phyloP scores from a whole-genome alignment of 2,888 invertebrate species.

The Polymixis flavicincta region DNA sequence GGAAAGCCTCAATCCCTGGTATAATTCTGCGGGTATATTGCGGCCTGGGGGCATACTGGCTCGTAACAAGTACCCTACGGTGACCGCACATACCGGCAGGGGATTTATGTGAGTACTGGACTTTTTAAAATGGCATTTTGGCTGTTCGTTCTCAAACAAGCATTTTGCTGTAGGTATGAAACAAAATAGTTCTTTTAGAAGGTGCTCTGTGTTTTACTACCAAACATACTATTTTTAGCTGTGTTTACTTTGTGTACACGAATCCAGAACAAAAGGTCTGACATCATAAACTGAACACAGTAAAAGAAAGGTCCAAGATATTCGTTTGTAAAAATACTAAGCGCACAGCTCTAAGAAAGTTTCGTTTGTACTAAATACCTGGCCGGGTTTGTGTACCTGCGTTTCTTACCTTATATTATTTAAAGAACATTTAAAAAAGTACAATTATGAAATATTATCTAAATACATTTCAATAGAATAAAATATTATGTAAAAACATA shows the following conservation, averaged over 20 bases:
- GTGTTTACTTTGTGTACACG: neutral
- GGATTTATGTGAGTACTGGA: neutral
- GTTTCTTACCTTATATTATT: neutral
- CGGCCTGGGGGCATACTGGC: neutral
- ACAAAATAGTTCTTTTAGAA: neutral
- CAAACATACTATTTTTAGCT: neutral
- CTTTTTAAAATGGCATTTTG: neutral
- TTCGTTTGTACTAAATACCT: neutral
- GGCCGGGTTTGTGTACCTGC: neutral
- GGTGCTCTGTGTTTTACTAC: neutral
- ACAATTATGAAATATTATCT: neutral
- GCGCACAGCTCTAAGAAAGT: neutral
- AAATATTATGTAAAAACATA: neutral
- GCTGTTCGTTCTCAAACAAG: neutral
- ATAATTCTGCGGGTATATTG: neutral
- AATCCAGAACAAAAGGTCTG: neutral
- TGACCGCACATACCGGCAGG: neutral
- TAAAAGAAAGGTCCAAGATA: neutral
- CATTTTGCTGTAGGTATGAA: neutral
- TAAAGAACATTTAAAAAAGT: neutral
- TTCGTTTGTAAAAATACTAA: neutral
- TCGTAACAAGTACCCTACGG: slow-evolving; percentile 4
- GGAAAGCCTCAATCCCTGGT: neutral
- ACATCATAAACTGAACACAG: neutral
- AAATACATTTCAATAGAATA: neutral